Base-by-base conservation (phyloP, 2,113 vertebrate species). In the Telmatochromis sp. region DNA sequence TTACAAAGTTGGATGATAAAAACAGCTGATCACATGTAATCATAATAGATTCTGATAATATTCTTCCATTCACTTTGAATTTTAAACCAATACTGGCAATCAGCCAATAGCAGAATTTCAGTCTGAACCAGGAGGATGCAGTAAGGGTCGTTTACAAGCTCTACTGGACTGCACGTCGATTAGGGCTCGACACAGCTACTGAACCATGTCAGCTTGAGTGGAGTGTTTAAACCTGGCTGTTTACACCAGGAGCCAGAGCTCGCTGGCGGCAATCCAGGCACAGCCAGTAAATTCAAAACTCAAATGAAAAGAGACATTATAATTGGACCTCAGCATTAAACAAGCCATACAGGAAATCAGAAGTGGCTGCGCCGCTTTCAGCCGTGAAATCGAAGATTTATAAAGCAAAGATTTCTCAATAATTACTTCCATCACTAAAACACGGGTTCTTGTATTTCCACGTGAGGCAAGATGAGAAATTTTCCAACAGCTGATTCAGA, bases 301-400 rank as follows among this genome's bases (percentile, higher is more conserved):
- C 45, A 86, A 85, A 89, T 89, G 81, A 60, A 85, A 87, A 84
- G 65, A 55, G 71, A 89, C 65, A 86, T 83, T 85, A 83, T 75
- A 92, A 86, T 83, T 84, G 80, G 51, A 58, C 50, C 80, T 50
- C 53, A 80, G 89, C 73, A 71, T 90, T 85, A 86, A 85, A 86
- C 88, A 84, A 89, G 78, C 33, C 47, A 47, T 10, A 31, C 40
- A 23, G 80, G 80, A 31, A 71, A 73, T 78, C 28, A n/a, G 19
- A 35, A 45, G 51, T 10, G 60, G 51, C 84, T 57, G 47, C 7
- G 51, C 57, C 35, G 71, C 85, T 85, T 82, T 21, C 47, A 65
- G 63, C 7, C 47, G 57, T 28, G 31, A 87, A 89, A 87, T 90
- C 55, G 12, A 87, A 87, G 47, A 58, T 80, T 63, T 23, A 54